These are phyloP conservation scores for Dicycla oo DNA, from an alignment of 2,888 invertebrate species.

Conservation along the genomic window DNA sequence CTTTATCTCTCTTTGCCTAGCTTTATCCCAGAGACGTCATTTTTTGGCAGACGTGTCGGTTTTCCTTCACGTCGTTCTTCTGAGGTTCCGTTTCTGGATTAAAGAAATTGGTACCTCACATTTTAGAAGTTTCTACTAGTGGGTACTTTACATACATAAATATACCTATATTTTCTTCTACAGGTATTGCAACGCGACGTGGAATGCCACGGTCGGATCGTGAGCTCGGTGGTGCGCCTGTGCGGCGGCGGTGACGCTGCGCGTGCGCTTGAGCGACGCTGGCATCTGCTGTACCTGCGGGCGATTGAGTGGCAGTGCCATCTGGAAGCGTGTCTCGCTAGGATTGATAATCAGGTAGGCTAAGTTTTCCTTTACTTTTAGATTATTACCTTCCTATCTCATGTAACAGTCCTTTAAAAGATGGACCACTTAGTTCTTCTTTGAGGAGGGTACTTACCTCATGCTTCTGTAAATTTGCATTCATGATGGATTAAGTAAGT, in stretches of 20 bases:
- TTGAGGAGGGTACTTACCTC: no score
- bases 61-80: no score
- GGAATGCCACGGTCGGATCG: slow-evolving; percentile 97
- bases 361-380: no score
- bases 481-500: not conserved
- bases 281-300: slow-evolving; percentile 96
- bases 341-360: slow-evolving; percentile 90
- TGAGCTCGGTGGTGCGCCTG: slow-evolving; percentile 94
- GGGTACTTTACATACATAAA: not conserved
- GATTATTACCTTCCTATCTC: no score
- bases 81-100: not conserved
- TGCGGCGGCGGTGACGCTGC: slow-evolving; percentile 93
- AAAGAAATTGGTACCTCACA: not conserved
- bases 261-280: slow-evolving; percentile 95
- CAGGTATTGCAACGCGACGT: slow-evolving; percentile 98
- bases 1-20: not conserved
- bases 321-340: slow-evolving; percentile 94
- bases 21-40: not conserved
- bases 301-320: slow-evolving; percentile 98
- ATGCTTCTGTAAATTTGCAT: not conserved
- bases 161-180: slow-evolving; percentile 60
- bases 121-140: not conserved
- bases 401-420: no score
- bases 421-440: not conserved
- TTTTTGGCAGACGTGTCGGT: not conserved